These are phyloP conservation scores for Coptodon bakossiorum DNA, from an alignment of 2,113 vertebrate genomes.

Conservation along the genomic window DNA sequence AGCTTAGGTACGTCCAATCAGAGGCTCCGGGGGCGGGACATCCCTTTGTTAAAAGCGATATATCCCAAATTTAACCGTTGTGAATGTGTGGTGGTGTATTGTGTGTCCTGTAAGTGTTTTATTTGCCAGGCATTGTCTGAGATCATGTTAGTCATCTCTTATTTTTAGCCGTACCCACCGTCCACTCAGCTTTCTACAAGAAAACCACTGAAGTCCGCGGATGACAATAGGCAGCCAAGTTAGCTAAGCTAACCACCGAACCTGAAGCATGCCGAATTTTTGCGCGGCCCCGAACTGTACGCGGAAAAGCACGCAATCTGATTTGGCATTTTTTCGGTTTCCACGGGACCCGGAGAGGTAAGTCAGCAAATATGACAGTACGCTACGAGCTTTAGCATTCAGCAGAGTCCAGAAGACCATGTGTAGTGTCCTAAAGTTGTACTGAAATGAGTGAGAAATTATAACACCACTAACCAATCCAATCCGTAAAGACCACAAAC, in stretches of 20 bases:
- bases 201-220: neutral
- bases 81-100: neutral
- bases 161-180: neutral
- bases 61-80: neutral
- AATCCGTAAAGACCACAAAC: neutral
- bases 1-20: neutral
- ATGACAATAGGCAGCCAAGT: neutral
- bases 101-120: neutral
- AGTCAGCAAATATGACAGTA: neutral
- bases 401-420: neutral
- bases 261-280: slow-evolving; percentile 78
- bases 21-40: neutral
- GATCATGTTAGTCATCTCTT: neutral
- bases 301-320: slow-evolving; percentile 79
- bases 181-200: neutral
- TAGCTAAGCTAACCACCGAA: slow-evolving; percentile 34
- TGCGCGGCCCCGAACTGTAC: slow-evolving; percentile 91
- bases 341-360: slow-evolving; percentile 74
- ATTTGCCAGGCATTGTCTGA: fast-evolving
- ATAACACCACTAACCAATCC: neutral
- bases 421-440: neutral
- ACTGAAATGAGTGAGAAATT: neutral
- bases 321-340: slow-evolving; percentile 79
- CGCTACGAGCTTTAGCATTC: neutral
- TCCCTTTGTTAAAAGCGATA: neutral